Conservation (phyloP, 2,888 invertebrate genomes). For the Stenoptilia bipunctidactyla region DNA sequence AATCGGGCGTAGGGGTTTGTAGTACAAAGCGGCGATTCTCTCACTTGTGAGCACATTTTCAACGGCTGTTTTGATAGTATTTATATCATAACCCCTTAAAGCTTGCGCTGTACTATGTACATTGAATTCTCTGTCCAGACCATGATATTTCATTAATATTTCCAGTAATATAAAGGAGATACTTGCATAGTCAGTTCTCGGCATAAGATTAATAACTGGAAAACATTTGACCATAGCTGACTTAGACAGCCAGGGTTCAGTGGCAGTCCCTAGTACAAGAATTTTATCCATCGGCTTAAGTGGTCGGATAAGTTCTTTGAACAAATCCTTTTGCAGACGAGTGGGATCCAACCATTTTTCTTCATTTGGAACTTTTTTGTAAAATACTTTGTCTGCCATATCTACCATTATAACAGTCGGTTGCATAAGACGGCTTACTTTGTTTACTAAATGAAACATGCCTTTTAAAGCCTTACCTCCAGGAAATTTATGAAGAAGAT, state of each 20-base stretch:
- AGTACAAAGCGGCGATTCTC: constrained; percentile 62
- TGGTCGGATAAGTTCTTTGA: constrained; percentile 77
- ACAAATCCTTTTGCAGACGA: constrained; percentile 75
- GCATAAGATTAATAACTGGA: constrained; percentile 68
- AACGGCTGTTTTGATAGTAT: constrained; percentile 52
- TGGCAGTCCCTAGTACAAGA: constrained; percentile 76
- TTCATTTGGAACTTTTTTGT: constrained; percentile 74
- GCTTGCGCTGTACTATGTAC: constrained; percentile 68
- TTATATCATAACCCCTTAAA: constrained; percentile 65
- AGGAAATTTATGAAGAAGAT: constrained; percentile 77
- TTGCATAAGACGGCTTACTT: constrained; percentile 75
- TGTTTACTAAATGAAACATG: constrained; percentile 76
- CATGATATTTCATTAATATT: constrained; percentile 71
- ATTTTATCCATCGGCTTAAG: constrained; percentile 76
- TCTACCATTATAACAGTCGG: constrained; percentile 82
- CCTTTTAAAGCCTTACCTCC: constrained; percentile 76
- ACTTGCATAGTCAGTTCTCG: constrained; percentile 72
- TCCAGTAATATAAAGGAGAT: constrained; percentile 66
- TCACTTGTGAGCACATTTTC: constrained; percentile 48
- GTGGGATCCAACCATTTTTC: constrained; percentile 77
- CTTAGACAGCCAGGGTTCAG: constrained; percentile 76
- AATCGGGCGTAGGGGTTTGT: constrained; percentile 55
- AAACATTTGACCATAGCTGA: constrained; percentile 63
- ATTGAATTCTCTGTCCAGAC: constrained; percentile 70
- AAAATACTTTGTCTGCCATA: constrained; percentile 77